Evolutionary conservation across 2,888 invertebrate genomes (phyloP).

Genomic region (Kuschelorhynchus macadamiae): DNA sequence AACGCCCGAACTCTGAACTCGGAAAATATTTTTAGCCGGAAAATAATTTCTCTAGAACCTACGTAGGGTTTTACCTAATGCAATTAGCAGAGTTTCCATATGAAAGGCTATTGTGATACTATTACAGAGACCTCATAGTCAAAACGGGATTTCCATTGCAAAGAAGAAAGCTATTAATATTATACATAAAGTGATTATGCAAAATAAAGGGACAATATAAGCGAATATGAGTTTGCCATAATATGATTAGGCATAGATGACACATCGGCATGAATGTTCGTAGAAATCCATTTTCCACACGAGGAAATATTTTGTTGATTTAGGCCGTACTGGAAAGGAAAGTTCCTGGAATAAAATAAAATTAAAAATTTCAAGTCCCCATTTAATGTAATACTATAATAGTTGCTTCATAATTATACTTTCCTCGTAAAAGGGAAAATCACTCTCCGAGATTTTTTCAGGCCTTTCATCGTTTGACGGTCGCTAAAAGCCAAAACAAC

Average conservation of each 20-base stretch:
- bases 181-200: slow-evolving; percentile 15
- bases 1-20: not conserved
- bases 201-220: slow-evolving; percentile 5
- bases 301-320: too few species aligned
- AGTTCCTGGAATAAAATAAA: too few species aligned
- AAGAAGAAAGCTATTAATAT: slow-evolving; percentile 20
- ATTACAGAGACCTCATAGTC: not conserved
- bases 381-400: too few species aligned
- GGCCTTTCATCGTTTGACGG: too few species aligned
- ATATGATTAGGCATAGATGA: slow-evolving; percentile 4
- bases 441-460: too few species aligned
- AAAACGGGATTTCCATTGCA: slow-evolving; percentile 17
- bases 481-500: too few species aligned
- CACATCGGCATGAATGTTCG: not conserved
- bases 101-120: slow-evolving; percentile 11
- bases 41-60: slow-evolving; percentile 7
- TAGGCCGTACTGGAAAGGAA: too few species aligned
- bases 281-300: too few species aligned
- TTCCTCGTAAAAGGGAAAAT: too few species aligned
- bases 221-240: not conserved
- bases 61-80: slow-evolving; percentile 9
- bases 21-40: slow-evolving; percentile 1
- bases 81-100: slow-evolving; percentile 2
- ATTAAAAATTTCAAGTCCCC: too few species aligned
- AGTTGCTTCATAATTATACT: too few species aligned